Percentiles rank a stretch among this genome's conserved stretches.
Evolutionary conservation across 2,888 invertebrate genomes (phyloP).

Genomic region (Coleophora deauratella): DNA sequence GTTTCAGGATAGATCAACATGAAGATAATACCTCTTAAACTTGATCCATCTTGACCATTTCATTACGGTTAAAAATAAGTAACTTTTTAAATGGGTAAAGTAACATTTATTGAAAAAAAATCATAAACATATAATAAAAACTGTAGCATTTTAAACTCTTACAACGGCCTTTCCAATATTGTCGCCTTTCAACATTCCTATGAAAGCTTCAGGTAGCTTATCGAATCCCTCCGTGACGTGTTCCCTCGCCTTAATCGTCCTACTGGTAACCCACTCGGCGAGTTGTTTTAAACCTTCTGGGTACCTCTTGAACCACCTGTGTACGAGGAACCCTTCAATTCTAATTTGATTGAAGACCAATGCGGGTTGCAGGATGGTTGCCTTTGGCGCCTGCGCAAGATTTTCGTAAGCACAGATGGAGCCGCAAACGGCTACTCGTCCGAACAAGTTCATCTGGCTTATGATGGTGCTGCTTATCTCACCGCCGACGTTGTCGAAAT

Average conservation of each 20-base stretch:
- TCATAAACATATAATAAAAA: constrained; percentile 30
- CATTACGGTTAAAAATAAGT: too few relatives aligned
- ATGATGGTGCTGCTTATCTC: constrained; percentile 74
- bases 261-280: constrained; percentile 75
- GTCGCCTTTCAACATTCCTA: constrained; percentile 69
- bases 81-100: too few relatives aligned
- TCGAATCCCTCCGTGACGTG: constrained; percentile 77
- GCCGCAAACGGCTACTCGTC: constrained; percentile 39
- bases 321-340: constrained; percentile 75
- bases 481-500: constrained; percentile 86
- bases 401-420: constrained; percentile 42
- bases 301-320: constrained; percentile 70
- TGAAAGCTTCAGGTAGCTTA: constrained; percentile 76
- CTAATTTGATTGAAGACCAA: constrained; percentile 74
- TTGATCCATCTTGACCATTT: too few relatives aligned
- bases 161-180: constrained; percentile 72
- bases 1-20: too few relatives aligned
- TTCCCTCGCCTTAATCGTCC: constrained; percentile 79
- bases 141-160: constrained; percentile 72
- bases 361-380: constrained; percentile 64
- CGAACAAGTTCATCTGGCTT: constrained; percentile 69
- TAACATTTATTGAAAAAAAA: too few relatives aligned
- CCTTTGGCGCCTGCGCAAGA: constrained; percentile 30
- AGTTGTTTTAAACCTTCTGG: constrained; percentile 74
- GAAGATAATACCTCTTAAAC: too few relatives aligned